Base-by-base conservation (phyloP, 2,888 invertebrate genomes). In the Anarsia innoxiella region DNA sequence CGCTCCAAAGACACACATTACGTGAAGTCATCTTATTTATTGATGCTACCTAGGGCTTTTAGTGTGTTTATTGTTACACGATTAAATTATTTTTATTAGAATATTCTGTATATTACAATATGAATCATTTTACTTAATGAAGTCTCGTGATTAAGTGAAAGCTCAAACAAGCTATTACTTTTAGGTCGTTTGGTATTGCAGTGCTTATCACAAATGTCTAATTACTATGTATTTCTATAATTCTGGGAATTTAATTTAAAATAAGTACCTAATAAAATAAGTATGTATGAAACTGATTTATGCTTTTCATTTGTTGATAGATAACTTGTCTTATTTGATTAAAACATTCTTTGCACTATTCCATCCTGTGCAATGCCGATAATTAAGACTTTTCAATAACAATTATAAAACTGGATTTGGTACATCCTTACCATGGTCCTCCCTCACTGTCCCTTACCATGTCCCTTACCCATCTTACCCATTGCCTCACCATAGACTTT, bases 11-110 rank as follows among this genome's bases (percentile, higher is more conserved):
- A 74, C 59, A 69, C 65, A 66, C 69, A 71, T 65, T 62, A 60
- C 66, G 75, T 66, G 59, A 77, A 78, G 74, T 79, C 73, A 73
- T 70, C 66, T 74, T 78, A 80, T 80, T 79, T 82, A 80, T 82
- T 80, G 72, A 78, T 64, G 72, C 69, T 73, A 66, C 68, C 69
- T 75, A 75, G 66, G 65, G 57, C 69, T n/a, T n/a, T n/a, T 68
- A 72, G 61, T 76, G 70, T 58, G 58, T 63, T 66, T 68, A 69
- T 76, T 73, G 66, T 76, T 74, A 73, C 64, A 68, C 62, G 69
- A 72, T 71, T 74, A 78, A 80, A 78, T 77, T 79, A 76, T 77
- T 78, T 69, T 73, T 67, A 67, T 69, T 72, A 69, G 53, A 60
- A 70, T 66, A 70, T 77, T 82, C 71, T 82, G 76, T 82, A 78